Base-by-base conservation (phyloP, 2,888 invertebrate genomes). In the Galerucella nymphaeae region DNA sequence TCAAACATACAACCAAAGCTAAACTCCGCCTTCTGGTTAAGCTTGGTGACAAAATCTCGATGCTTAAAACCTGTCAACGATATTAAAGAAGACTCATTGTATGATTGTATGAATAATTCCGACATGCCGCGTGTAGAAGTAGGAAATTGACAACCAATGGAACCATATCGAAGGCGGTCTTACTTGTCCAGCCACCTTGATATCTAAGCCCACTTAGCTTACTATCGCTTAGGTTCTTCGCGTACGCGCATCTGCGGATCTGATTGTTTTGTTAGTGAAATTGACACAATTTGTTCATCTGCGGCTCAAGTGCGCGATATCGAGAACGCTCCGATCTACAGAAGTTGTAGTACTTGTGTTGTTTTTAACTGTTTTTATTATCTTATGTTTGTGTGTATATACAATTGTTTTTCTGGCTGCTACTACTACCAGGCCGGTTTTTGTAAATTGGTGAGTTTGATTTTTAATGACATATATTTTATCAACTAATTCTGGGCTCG, bases 91-190 rank as follows among this genome's bases (percentile, higher is more conserved):
- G 48, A 41, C 69, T 63, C 58, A 71, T 63, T 68, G 61, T 59
- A 59, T 42, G 61, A 61, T 38, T 41, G 61, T 61, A 61, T 62
- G 62, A 73, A 65, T 67, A 68, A 42, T 41, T 48, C 41, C 67
- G 62, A 64, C 74, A 72, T 74, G 71, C 66, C 71, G 70, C 73
- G 66, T 78, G 82, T 81, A 80, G 83, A 83, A 83, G 81, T 81
- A 83, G 82, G 77, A 78, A 70, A 68, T 70, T 75, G 66, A 75
- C 80, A 78, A 78, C 83, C 83, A 83, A 83, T 83, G 79, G 73
- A 77, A 77, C 76, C 66, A 73, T 77, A 73, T 77, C 66, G 81
- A 80, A 81, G 83, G 83, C 83, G 83, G 82, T 78, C 79, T 80
- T 74, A 76, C 71, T 73, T 77, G 73, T 75, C 75, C 75, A 75